A percentile compares a stretch with the other conserved stretches of the same genome.
These are phyloP conservation scores for Zenarchopterus dispar DNA, from an alignment of 2,797 vertebrate species.

Conservation along the genomic window DNA sequence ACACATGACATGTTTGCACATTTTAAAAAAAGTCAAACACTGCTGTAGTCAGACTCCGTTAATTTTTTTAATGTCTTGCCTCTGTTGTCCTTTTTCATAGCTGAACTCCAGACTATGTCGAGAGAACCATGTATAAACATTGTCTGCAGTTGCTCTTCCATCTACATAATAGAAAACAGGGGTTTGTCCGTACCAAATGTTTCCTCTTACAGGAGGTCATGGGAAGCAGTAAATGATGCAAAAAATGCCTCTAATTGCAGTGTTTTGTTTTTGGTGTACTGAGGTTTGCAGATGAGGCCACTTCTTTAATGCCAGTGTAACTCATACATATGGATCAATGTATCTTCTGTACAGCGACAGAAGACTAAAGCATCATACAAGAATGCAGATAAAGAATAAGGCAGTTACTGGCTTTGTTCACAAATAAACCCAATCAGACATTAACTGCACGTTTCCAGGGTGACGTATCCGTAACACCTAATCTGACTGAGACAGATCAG, in stretches of 20 bases:
- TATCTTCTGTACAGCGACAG: not conserved
- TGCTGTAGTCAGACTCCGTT: too few relatives aligned
- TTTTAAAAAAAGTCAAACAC: too few relatives aligned
- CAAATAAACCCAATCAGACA: not conserved
- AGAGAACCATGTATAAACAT: not conserved
- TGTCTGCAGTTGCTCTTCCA: not conserved
- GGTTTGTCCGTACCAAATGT: not conserved
- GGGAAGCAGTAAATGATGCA: not conserved
- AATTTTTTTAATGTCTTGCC: too few relatives aligned
- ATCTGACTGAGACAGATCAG: conserved; percentile 13
- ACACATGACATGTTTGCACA: too few relatives aligned
- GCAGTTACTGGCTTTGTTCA: not conserved
- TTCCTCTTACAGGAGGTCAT: too few relatives aligned
- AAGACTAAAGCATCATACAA: not conserved
- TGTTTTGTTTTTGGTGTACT: not conserved
- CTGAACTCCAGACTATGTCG: not conserved
- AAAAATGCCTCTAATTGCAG: not conserved
- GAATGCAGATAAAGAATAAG: not conserved
- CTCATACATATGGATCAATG: too few relatives aligned
- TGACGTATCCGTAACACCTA: not conserved
- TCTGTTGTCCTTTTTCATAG: too few relatives aligned
- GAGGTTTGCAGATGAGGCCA: too few relatives aligned
- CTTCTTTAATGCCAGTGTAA: not conserved
- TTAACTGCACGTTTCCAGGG: not conserved
- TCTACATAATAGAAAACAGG: not conserved